Conservation (phyloP, 2,113 vertebrate species). For the Cairina moschata region DNA sequence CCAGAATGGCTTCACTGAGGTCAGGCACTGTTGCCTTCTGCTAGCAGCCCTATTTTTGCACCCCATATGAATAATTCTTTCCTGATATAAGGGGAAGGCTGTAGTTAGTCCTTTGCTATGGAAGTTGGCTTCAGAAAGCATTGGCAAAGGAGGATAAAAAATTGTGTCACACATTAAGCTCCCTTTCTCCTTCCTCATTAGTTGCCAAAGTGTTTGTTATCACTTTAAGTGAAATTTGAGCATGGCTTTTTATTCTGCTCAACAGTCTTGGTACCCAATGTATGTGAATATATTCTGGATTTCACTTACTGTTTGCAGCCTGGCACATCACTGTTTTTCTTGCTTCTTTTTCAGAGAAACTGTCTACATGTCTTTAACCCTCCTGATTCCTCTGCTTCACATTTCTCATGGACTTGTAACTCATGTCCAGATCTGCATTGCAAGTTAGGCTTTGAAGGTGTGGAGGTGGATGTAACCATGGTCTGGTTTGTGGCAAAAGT, state of each 20-base stretch:
- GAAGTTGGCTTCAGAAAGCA: not conserved
- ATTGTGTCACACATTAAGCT: not conserved
- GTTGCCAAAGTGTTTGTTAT: not conserved
- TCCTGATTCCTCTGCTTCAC: not conserved
- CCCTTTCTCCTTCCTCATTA: not conserved
- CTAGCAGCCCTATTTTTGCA: not conserved
- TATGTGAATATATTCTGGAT: not conserved
- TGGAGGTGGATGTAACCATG: not conserved
- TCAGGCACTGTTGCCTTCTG: not conserved
- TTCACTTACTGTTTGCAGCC: not conserved
- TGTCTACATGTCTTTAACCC: not conserved
- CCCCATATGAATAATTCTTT: not conserved
- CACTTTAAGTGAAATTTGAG: not conserved
- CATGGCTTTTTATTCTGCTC: not conserved
- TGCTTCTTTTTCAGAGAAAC: not conserved
- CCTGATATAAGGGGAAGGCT: not conserved
- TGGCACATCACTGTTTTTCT: not conserved
- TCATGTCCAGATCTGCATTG: not conserved
- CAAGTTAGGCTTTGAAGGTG: not conserved
- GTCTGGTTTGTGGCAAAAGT: not conserved
- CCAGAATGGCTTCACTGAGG: not conserved
- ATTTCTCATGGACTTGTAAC: too few species aligned
- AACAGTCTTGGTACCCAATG: not conserved
- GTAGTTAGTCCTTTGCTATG: not conserved
- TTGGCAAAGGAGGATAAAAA: not conserved